These are phyloP conservation scores for Antedon bifida DNA, from an alignment of 35 echinoderm and acorn worm genomes.

Conservation along the genomic window DNA sequence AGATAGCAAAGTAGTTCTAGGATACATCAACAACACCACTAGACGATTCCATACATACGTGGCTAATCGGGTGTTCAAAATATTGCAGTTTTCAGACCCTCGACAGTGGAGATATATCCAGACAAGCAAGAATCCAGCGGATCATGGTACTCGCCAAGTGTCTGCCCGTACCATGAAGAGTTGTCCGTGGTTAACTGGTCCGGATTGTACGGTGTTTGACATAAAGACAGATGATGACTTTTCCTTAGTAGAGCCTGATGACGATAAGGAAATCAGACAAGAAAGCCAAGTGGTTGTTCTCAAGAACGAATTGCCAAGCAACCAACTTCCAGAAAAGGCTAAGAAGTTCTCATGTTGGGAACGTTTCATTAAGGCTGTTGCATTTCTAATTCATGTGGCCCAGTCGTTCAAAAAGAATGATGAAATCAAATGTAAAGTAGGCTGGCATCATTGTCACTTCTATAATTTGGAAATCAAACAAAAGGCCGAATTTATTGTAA, in stretches of 20 bases:
- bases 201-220: background rate
- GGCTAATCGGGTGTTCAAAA: too few species aligned
- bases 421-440: background rate
- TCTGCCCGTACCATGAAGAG: background rate
- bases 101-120: slow-evolving; percentile 1
- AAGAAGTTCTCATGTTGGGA: background rate
- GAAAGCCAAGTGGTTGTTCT: background rate
- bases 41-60: too few species aligned
- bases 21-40: too few species aligned
- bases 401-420: background rate
- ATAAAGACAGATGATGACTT: background rate
- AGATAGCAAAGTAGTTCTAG: too few species aligned
- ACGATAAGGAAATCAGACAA: slow-evolving; percentile 12
- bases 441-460: background rate
- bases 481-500: background rate
- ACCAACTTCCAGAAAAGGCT: too few species aligned
- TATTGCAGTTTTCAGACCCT: background rate
- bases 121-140: slow-evolving; percentile 1
- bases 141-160: background rate
- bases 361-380: background rate
- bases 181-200: background rate
- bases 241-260: background rate
- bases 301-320: background rate
- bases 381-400: background rate
- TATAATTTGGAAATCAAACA: background rate